These are phyloP conservation scores for Lampris incognitus DNA, from an alignment of 2,113 vertebrate genomes.

Conservation along the genomic window DNA sequence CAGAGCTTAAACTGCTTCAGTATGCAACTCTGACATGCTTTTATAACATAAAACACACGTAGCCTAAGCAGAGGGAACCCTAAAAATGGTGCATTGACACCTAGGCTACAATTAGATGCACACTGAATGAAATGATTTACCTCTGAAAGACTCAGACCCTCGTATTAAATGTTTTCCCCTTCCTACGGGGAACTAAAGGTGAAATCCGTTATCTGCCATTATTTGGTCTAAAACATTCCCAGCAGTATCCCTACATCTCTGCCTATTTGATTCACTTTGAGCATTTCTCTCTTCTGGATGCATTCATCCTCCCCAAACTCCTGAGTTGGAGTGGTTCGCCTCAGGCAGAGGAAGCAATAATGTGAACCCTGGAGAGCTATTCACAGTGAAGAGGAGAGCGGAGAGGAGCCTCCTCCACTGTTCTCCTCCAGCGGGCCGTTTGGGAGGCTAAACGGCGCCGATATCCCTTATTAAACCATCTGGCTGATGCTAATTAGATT, in stretches of 20 bases:
- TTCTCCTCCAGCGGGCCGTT: constrained; percentile 83
- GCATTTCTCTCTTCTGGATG: constrained; percentile 77
- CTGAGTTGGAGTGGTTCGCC: constrained; percentile 81
- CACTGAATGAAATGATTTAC: constrained; percentile 41
- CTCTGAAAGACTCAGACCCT: constrained; percentile 61
- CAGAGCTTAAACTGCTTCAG: constrained; percentile 49
- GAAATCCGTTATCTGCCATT: constrained; percentile 76
- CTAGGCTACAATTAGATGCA: constrained; percentile 68
- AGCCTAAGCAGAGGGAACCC: constrained; percentile 17
- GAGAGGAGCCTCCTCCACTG: constrained; percentile 77
- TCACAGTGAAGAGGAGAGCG: constrained; percentile 78
- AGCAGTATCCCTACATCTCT: constrained; percentile 77
- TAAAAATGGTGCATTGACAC: constrained; percentile 35
- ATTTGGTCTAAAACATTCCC: constrained; percentile 79
- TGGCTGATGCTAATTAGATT: constrained; percentile 89
- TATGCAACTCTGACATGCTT: constrained; percentile 50
- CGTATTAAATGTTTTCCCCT: constrained; percentile 67
- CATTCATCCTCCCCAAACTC: constrained; percentile 82
- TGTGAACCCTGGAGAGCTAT: constrained; percentile 86
- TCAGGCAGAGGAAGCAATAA: constrained; percentile 86
- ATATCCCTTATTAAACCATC: constrained; percentile 89
- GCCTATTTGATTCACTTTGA: constrained; percentile 84
- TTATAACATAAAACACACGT: constrained; percentile 39
- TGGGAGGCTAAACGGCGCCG: constrained; percentile 83
- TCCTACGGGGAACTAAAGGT: constrained; percentile 74